phyloP scores from a whole-genome alignment of 92 coral and sea anemone species.

The Parazoanthus darwini region DNA sequence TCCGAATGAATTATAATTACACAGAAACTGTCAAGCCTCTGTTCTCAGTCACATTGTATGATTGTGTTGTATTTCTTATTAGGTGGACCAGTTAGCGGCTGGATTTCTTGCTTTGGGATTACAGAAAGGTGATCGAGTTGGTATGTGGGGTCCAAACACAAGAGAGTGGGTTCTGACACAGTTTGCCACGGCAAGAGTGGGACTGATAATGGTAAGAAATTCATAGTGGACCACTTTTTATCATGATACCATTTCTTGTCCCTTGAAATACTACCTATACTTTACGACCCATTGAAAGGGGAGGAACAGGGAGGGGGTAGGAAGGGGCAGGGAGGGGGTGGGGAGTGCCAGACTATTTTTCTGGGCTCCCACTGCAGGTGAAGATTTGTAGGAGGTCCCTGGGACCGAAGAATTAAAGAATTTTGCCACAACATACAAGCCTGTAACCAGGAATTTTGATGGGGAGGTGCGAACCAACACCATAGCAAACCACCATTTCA shows the following conservation, averaged over 20 bases:
- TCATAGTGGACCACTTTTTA: neutral
- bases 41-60: neutral
- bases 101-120: constrained; percentile 89
- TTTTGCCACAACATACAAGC: too few relatives aligned
- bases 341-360: too few relatives aligned
- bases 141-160: constrained; percentile 97
- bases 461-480: too few relatives aligned
- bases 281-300: neutral
- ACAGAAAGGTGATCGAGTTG: constrained; percentile 93
- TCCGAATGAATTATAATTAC: too few relatives aligned
- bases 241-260: neutral
- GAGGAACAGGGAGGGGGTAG: too few relatives aligned
- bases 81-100: constrained; percentile 91
- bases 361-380: too few relatives aligned
- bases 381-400: too few relatives aligned
- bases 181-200: constrained; percentile 97
- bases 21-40: too few relatives aligned
- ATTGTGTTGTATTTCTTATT: neutral
- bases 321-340: too few relatives aligned
- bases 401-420: too few relatives aligned
- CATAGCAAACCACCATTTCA: too few relatives aligned
- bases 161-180: constrained; percentile 97
- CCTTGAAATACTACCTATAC: neutral
- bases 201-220: constrained; percentile 75
- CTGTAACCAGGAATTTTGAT: too few relatives aligned